Base-by-base conservation (phyloP, 2,797 vertebrate genomes). In the Chloroceryle inda region DNA sequence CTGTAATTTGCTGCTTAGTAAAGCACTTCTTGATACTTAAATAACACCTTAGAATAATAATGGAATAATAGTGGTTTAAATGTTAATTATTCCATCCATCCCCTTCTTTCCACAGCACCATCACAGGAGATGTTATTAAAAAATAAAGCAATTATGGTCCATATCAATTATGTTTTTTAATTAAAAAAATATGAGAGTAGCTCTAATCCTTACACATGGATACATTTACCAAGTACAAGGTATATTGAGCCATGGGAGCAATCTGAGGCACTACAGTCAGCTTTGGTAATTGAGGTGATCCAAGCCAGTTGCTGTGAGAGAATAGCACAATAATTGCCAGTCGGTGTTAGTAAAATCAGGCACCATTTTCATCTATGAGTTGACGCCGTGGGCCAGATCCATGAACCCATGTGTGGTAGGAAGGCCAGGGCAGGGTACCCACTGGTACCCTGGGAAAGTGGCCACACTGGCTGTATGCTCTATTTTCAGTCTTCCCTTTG, bases 11-110 rank as follows among this genome's bases (percentile, higher is more conserved):
- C 62, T 92, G 61, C 87, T 84, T 67, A 61, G 66, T 45, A 68
- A 88, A 89, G 79, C 75, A 80, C 31, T 94, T 85, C 52, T 71
- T 45, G 31, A 33, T 85, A 40, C 31, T 80, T 89, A 74, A 83
- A 35, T 82, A 82, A 63, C 38, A 74, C 68, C 89, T 71, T 62
- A 79, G 31, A 67, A 75, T 59, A 84, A 44, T 22, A 76, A 24
- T 18, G 55, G 67, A 80, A 31, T 45, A 74, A 66, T 4, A 6
- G 6, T 62, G 38, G 23, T 68, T 86, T 75, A 33, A 75, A 91
- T 62, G 42, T 68, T 71, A 83, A 55, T 69, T 83, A 47, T 72
- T 89, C 66, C 68, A 1, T 63, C 49, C 71, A 56, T 66, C 44
- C 8, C 31, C 14, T 80, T 79, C 93, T 37, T 86, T 86, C 55